phyloP scores from a whole-genome alignment of 2,888 invertebrate genomes.

The Prenolepis imparis region DNA sequence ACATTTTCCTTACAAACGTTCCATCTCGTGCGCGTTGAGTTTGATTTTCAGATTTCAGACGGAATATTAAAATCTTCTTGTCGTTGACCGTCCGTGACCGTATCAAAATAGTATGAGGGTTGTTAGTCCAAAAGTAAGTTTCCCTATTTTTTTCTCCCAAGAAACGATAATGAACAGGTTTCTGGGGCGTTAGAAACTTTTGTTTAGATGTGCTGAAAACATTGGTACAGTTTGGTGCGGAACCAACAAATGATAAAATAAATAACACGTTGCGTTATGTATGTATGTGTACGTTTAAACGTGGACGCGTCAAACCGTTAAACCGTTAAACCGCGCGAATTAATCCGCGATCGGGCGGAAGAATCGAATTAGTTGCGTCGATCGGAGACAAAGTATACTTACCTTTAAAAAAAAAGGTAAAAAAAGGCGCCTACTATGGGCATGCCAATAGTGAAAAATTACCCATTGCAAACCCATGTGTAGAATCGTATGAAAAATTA shows the following conservation, averaged over 20 bases:
- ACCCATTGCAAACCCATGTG: too few species aligned
- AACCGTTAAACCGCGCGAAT: slow-evolving; percentile 22
- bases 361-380: slow-evolving; percentile 57
- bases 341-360: slow-evolving; percentile 63
- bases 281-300: background rate
- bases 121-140: too few species aligned
- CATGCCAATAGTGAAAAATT: too few species aligned
- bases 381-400: slow-evolving; percentile 40
- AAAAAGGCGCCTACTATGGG: too few species aligned
- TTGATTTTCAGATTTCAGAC: background rate
- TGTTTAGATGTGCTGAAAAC: too few species aligned
- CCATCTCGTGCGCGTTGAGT: background rate
- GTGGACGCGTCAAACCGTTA: background rate
- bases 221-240: too few species aligned
- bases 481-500: too few species aligned
- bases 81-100: background rate
- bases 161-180: too few species aligned
- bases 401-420: too few species aligned
- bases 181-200: too few species aligned
- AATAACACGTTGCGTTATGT: background rate
- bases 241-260: background rate
- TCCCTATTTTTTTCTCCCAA: too few species aligned
- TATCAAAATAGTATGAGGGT: too few species aligned
- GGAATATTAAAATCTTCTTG: background rate
- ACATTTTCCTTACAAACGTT: slow-evolving; percentile 17